phyloP scores from a whole-genome alignment of 2,797 vertebrate genomes.

The Oophaga sylvatica region DNA sequence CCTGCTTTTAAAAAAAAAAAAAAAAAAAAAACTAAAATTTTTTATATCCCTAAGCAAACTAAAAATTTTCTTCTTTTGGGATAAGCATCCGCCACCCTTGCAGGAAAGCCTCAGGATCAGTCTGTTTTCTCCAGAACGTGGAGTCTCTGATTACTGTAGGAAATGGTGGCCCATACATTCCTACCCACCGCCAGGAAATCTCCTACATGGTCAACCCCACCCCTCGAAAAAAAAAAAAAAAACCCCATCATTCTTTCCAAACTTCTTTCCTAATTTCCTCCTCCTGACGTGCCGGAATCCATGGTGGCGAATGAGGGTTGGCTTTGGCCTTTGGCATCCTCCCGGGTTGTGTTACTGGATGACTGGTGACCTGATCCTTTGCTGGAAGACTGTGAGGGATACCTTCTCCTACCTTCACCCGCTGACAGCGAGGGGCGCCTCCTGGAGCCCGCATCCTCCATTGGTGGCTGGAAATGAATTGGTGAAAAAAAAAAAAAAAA shows the following conservation, averaged over 20 bases:
- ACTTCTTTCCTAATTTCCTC: constrained; percentile 47
- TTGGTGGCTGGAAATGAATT: constrained; percentile 84
- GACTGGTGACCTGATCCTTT: constrained; percentile 74
- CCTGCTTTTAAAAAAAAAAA: constrained; percentile 16
- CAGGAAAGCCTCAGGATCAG: constrained; percentile 51
- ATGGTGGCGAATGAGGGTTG: constrained; percentile 71
- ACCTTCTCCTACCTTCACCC: constrained; percentile 87
- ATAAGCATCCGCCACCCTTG: constrained; percentile 48
- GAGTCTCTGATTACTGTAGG: constrained; percentile 52
- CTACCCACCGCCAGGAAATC: constrained; percentile 23
- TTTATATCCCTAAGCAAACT: constrained; percentile 59
- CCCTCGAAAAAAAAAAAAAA: too few relatives aligned
- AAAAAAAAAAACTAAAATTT: constrained; percentile 36
- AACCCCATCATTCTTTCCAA: background rate
- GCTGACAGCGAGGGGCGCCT: constrained; percentile 80
- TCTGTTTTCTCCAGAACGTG: constrained; percentile 43
- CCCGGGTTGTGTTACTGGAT: constrained; percentile 74
- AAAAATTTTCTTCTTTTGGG: constrained; percentile 31
- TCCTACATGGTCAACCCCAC: constrained; percentile 30
- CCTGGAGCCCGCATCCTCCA: constrained; percentile 90
- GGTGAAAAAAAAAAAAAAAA: background rate
- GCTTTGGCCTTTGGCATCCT: constrained; percentile 85
- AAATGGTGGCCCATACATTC: constrained; percentile 16
- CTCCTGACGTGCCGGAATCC: constrained; percentile 80
- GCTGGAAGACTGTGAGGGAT: constrained; percentile 87